Conservation (phyloP, 2,797 vertebrate genomes). For the Rhadinocentrus ornatus region DNA sequence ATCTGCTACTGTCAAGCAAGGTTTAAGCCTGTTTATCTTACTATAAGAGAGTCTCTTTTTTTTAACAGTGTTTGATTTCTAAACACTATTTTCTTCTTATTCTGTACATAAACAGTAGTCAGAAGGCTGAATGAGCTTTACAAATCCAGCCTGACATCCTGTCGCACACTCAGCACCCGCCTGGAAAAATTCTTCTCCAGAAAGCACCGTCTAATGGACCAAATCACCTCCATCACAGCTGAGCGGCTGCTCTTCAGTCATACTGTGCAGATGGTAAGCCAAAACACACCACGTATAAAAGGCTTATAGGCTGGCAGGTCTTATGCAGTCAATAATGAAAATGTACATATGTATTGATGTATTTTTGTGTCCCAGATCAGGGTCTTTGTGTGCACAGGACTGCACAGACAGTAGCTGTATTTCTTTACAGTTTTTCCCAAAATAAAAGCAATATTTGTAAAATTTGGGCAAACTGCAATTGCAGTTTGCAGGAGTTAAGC, state of each 20-base stretch:
- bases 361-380: neutral
- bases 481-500: no score
- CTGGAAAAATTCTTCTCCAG: conserved; percentile 93
- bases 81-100: neutral
- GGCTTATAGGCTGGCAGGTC: no score
- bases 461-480: no score
- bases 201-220: conserved; percentile 96
- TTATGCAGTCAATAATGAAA: neutral
- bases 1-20: conserved; percentile 94
- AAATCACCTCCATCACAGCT: conserved; percentile 93
- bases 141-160: conserved; percentile 91
- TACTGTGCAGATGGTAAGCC: conserved; percentile 94
- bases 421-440: no score
- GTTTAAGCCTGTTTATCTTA: conserved; percentile 64
- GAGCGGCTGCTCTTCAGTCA: conserved; percentile 97
- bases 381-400: no score
- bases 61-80: neutral
- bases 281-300: neutral
- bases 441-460: no score
- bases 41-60: no score
- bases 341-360: no score
- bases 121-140: conserved; percentile 93
- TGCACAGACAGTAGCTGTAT: no score
- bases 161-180: conserved; percentile 89
- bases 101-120: conserved; percentile 82